Percentiles rank a stretch among this genome's conserved stretches.
Evolutionary conservation across 1,140 invertebrate genomes (phyloP).

Genomic region (Homarus americanus): DNA sequence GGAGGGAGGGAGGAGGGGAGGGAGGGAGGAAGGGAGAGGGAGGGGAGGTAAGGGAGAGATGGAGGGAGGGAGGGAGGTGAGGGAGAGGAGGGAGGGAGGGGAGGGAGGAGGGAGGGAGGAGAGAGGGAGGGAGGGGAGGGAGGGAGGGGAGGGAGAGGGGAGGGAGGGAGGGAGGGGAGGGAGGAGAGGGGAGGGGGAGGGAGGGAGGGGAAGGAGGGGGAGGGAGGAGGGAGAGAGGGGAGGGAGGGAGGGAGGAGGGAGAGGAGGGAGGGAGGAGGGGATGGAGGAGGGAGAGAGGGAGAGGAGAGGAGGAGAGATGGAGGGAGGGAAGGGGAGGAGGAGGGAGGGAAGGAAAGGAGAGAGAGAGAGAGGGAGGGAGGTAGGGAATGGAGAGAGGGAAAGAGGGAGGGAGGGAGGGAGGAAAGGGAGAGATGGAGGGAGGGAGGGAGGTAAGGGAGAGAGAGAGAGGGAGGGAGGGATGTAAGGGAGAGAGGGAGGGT

Average conservation of each 20-base stretch:
- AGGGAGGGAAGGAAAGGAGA: neutral
- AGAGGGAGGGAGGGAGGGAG: neutral
- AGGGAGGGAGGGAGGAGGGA: neutral
- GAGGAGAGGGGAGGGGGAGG: neutral
- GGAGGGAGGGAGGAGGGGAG: neutral
- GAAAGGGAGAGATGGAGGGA: too few relatives aligned
- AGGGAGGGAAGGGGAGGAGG: neutral
- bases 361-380: constrained; percentile 6
- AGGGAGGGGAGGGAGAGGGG: neutral
- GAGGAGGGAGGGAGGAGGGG: neutral
- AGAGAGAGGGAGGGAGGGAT: too few relatives aligned
- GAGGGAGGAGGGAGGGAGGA: neutral
- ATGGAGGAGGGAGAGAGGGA: too few relatives aligned
- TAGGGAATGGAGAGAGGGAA: neutral
- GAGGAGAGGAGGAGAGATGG: neutral
- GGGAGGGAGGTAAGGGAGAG: too few relatives aligned
- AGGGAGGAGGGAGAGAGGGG: neutral
- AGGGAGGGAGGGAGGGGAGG: neutral
- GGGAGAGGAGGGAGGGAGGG: neutral
- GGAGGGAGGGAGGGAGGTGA: neutral
- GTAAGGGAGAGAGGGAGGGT: too few relatives aligned
- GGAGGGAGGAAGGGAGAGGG: neutral
- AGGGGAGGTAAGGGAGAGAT: neutral
- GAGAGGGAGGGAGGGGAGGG: neutral
- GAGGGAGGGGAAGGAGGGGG: neutral